Percentiles rank a stretch among this genome's conserved stretches.
Evolutionary conservation across 1,140 invertebrate genomes (phyloP).

Genomic region (Magallana gigas): DNA sequence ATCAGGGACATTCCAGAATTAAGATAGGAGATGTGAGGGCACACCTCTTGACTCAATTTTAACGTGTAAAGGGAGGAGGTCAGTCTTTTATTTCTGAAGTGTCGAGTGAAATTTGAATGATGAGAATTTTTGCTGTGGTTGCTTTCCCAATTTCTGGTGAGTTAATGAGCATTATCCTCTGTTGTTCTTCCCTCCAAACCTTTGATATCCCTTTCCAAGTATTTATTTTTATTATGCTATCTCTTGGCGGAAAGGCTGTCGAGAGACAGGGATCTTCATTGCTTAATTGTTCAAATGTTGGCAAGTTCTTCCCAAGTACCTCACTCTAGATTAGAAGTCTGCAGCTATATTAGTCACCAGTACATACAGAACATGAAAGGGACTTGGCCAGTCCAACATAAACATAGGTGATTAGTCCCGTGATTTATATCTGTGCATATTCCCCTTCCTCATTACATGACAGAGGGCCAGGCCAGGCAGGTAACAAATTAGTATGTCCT

Average conservation of each 20-base stretch:
- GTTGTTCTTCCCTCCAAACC: not conserved
- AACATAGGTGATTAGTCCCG: not conserved
- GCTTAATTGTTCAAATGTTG: constrained; percentile 25
- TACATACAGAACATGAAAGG: too few species aligned
- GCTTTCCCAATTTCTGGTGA: constrained; percentile 22
- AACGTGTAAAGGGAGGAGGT: not conserved
- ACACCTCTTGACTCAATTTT: not conserved
- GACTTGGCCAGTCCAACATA: not conserved
- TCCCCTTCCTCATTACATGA: not conserved
- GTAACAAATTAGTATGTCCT: constrained; percentile 10
- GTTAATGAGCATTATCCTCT: not conserved
- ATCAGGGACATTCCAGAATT: not conserved
- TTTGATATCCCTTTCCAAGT: constrained; percentile 8
- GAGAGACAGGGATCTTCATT: not conserved
- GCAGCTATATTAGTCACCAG: too few species aligned
- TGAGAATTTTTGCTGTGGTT: constrained; percentile 23
- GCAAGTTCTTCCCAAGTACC: not conserved
- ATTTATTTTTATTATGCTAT: constrained; percentile 11
- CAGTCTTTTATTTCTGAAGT: constrained; percentile 3
- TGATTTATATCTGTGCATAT: not conserved
- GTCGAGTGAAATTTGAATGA: constrained; percentile 11
- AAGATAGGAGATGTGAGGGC: not conserved
- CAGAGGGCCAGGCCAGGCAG: not conserved
- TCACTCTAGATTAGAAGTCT: not conserved
- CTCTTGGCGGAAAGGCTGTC: not conserved